Base-by-base conservation (phyloP, 1,140 invertebrate genomes). In the Pollicipes pollicipes region DNA sequence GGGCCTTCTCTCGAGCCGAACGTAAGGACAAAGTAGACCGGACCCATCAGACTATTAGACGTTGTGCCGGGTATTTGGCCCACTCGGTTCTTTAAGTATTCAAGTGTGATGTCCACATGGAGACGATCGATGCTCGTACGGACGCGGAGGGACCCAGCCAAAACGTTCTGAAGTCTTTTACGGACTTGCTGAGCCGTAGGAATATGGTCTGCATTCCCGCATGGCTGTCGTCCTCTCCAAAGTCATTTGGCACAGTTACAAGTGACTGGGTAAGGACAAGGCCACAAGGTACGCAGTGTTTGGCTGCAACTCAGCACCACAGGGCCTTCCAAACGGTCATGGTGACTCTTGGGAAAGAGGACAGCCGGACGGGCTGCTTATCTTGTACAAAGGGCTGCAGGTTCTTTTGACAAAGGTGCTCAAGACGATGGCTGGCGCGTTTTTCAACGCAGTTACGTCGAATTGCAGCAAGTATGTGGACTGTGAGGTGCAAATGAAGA, bases 371-470 rank as follows among this genome's bases (percentile, higher is more conserved):
- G 69, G 28, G 28, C 17, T 31, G 21, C n/a, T 29, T 24, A 63
- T 17, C 66, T 31, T 2, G 16, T 21, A 4, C 4, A 35, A 6
- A 70, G 10, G 32, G 69, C 16, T 30, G 32, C 69, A 70, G 69
- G 37, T 35, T 70, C 69, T 70, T 70, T 64, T 24, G 58, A 35
- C 29, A 70, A 35, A 28, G 58, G 29, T 70, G 28, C 32, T 31
- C 69, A 31, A 30, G 30, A 70, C 69, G 32, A 70, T 70, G 69
- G 69, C 69, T 31, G 69, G 69, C 30, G 64, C 8, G 70, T 37
- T 74, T 29, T 30, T 32, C 3, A 58, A 73, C 64, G 24, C 30
- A 37, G 66, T 69, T 28, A 64, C 31, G 37, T 68, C 68, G 0
- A 69, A 28, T 30, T 69, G 31, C 26, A 70, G 30, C 37, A 67